Percentiles rank a stretch among this genome's conserved stretches.
Evolutionary conservation across 2,888 invertebrate species (phyloP).

Genomic region (Leptopilina myrica): DNA sequence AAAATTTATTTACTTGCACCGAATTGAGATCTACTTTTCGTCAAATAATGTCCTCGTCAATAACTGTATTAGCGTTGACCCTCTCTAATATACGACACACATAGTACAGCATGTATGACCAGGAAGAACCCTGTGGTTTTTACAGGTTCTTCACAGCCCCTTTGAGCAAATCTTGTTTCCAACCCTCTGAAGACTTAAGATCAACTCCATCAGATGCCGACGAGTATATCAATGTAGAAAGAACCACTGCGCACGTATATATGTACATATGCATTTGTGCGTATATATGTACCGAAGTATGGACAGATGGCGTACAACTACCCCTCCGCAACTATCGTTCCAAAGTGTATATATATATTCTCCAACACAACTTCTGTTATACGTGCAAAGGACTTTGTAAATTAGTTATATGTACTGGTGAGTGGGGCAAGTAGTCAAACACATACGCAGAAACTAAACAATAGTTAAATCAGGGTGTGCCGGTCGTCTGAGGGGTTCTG

Average conservation of each 20-base stretch:
- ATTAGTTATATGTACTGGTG: conserved; percentile 39
- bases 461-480: conserved; percentile 74
- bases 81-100: background rate
- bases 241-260: conserved; percentile 48
- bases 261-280: background rate
- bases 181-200: conserved; percentile 54
- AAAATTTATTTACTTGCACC: background rate
- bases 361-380: conserved; percentile 50
- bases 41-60: conserved; percentile 17
- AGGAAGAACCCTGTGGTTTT: conserved; percentile 25
- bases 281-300: conserved; percentile 55
- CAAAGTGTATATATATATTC: conserved; percentile 47
- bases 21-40: conserved; percentile 19
- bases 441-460: conserved; percentile 66
- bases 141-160: conserved; percentile 27
- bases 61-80: background rate
- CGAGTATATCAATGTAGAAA: conserved; percentile 54
- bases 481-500: conserved; percentile 69
- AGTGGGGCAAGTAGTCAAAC: conserved; percentile 39
- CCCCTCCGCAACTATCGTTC: conserved; percentile 47
- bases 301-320: conserved; percentile 72
- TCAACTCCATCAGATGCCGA: conserved; percentile 51
- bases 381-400: conserved; percentile 43
- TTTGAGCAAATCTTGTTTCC: conserved; percentile 53
- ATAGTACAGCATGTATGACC: background rate